These are phyloP conservation scores for Oryzias celebensis DNA, from an alignment of 2,113 vertebrate genomes.

Conservation along the genomic window DNA sequence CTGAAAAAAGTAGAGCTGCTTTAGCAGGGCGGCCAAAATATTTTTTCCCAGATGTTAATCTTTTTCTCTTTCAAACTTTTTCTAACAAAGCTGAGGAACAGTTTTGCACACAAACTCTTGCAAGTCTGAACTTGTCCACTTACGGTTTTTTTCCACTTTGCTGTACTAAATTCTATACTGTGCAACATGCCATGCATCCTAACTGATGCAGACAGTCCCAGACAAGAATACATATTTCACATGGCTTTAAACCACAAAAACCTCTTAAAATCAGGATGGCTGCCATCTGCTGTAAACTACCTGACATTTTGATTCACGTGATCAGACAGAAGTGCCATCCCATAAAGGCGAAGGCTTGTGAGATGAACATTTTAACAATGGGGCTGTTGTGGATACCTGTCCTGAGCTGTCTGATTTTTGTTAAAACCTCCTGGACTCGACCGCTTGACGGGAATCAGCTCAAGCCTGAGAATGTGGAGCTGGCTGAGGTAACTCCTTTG, in stretches of 20 bases:
- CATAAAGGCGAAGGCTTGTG: constrained; percentile 32
- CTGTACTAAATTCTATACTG: constrained; percentile 15
- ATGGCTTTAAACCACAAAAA: constrained; percentile 48
- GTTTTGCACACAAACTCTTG: neutral
- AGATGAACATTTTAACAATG: constrained; percentile 55
- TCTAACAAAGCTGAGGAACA: neutral
- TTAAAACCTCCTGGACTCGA: constrained; percentile 40
- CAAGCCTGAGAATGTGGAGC: constrained; percentile 47
- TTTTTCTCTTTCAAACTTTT: constrained; percentile 1
- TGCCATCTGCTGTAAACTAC: constrained; percentile 35
- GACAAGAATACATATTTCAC: constrained; percentile 50
- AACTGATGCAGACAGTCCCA: constrained; percentile 31
- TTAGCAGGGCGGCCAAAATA: no score
- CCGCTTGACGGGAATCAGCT: constrained; percentile 35
- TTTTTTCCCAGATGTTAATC: neutral
- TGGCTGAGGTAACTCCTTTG: constrained; percentile 59
- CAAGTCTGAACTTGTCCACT: constrained; percentile 30
- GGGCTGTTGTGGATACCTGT: constrained; percentile 44
- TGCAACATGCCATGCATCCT: constrained; percentile 12
- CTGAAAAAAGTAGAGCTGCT: no score
- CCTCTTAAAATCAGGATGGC: constrained; percentile 38
- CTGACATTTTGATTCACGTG: constrained; percentile 30
- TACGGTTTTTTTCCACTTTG: neutral
- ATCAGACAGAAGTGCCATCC: constrained; percentile 25
- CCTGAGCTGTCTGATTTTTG: constrained; percentile 46